phyloP scores from a whole-genome alignment of 2,113 vertebrate genomes.

The Calidris pugnax region DNA sequence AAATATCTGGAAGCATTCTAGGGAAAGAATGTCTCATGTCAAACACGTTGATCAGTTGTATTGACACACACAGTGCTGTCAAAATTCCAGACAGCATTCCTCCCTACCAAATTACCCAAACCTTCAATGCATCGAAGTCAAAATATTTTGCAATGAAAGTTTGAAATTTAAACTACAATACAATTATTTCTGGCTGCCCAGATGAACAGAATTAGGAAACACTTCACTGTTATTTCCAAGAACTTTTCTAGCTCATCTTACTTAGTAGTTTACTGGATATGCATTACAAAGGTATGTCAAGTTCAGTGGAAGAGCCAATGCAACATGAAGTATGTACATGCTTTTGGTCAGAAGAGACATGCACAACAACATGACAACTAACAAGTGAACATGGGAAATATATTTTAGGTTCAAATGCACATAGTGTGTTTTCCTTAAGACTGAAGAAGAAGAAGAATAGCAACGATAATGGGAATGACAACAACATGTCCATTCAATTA shows the following conservation, averaged over 20 bases:
- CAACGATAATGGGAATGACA: not conserved
- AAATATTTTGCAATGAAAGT: not conserved
- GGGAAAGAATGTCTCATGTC: conserved; percentile 32
- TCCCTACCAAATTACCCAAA: not conserved
- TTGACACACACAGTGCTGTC: conserved; percentile 23
- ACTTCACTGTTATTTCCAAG: not conserved
- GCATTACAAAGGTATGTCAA: accelerated
- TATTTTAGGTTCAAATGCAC: not conserved
- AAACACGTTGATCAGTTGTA: conserved; percentile 27
- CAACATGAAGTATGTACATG: not conserved
- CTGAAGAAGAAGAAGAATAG: not conserved
- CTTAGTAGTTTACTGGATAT: not conserved
- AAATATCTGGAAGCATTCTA: conserved; percentile 33
- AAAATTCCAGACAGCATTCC: conserved; percentile 16
- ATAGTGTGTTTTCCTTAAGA: not conserved
- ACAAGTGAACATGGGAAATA: not conserved
- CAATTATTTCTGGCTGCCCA: not conserved
- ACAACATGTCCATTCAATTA: not conserved
- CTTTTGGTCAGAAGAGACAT: not conserved
- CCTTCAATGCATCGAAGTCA: not conserved
- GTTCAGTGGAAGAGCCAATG: not conserved
- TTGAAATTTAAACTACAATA: not conserved
- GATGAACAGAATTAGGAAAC: not conserved
- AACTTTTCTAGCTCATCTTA: not conserved
- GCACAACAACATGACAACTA: not conserved